Conservation (phyloP, 2,113 vertebrate species). For the Tachuris rubrigastra region DNA sequence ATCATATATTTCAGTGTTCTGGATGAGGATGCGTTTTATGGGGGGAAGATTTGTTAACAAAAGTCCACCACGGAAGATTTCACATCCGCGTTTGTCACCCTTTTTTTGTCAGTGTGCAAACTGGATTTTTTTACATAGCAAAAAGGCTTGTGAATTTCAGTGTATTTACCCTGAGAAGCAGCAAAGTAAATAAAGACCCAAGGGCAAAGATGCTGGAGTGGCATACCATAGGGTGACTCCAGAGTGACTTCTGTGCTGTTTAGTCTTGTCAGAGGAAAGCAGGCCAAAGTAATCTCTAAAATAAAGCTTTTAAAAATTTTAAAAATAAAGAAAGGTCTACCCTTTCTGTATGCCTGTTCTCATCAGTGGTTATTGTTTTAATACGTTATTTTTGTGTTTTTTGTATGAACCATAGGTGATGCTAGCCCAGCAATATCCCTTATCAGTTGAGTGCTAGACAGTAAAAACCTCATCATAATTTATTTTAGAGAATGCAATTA, state of each 20-base stretch:
- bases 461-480: not conserved
- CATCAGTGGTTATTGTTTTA: not conserved
- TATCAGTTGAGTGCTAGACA: not conserved
- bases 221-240: not conserved
- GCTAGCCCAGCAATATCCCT: not conserved
- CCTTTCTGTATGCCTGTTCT: not conserved
- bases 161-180: not conserved
- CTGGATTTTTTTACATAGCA: not conserved
- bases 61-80: not conserved
- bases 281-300: not conserved
- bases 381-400: not conserved
- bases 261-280: not conserved
- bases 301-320: not conserved
- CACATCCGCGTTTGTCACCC: rapidly evolving
- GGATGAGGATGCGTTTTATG: not conserved
- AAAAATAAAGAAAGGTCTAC: not conserved
- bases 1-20: not conserved
- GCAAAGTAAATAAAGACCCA: not conserved
- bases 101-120: not conserved
- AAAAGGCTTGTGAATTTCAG: not conserved
- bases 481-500: not conserved
- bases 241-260: not conserved
- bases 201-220: not conserved
- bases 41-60: not conserved
- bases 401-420: not conserved